phyloP scores from a whole-genome alignment of 30 jellyfish, hydroid and myxozoan species.

The Hydractinia symbiolongicarpus region DNA sequence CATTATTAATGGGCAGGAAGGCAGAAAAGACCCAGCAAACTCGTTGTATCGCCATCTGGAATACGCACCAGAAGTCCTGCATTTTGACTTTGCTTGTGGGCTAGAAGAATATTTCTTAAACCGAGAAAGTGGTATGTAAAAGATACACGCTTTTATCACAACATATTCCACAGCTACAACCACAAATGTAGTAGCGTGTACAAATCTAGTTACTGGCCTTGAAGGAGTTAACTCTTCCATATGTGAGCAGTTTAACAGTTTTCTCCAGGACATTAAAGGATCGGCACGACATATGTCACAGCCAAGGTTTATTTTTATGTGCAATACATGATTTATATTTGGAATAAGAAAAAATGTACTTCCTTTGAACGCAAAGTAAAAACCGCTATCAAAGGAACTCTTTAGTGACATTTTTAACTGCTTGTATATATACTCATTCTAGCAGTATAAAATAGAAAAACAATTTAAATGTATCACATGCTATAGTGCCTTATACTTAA shows the following conservation, averaged over 20 bases:
- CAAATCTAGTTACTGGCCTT: neutral
- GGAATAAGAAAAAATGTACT: neutral
- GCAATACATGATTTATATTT: neutral
- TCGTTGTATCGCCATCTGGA: conserved; percentile 6
- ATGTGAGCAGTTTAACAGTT: conserved; percentile 1
- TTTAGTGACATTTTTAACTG: neutral
- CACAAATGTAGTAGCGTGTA: conserved; percentile 4
- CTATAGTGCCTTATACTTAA: no score
- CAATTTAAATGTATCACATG: no score
- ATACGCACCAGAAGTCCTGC: neutral
- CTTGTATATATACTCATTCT: no score
- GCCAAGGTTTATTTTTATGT: neutral
- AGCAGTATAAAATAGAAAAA: no score
- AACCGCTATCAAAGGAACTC: neutral
- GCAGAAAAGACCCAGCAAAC: neutral
- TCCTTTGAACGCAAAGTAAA: neutral
- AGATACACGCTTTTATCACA: neutral
- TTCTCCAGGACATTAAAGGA: neutral
- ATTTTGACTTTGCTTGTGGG: neutral
- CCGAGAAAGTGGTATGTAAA: conserved; percentile 2
- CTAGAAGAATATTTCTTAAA: neutral
- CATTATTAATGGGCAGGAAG: neutral
- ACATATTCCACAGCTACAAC: neutral
- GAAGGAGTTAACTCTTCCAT: conserved; percentile 11
- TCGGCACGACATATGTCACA: conserved; percentile 18